Evolutionary conservation across 1,140 invertebrate genomes (phyloP), one percentile per base, ranked within the genome.

Genomic region (Pseudomyrmex concolor): DNA sequence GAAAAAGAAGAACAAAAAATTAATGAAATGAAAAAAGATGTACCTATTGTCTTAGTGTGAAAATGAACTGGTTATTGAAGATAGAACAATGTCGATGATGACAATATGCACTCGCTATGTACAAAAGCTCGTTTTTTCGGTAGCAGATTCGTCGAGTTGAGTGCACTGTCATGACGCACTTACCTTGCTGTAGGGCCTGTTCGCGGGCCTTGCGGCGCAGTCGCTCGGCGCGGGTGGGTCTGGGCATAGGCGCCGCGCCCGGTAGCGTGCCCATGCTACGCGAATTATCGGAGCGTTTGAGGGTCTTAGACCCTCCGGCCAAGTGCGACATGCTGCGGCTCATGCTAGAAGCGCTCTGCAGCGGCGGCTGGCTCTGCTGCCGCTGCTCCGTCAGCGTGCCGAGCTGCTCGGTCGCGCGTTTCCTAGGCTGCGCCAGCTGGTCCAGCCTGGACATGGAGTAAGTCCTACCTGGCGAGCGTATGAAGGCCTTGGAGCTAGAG

Each of bases 381-480:
- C 12, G 76, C 55, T 80, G 86, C 92, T 95, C 95, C 87, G 92
- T 90, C 90, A 95, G 90, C 78, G 95, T 93, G 84, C 94, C 93
- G 91, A 96, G 95, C 88, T 95, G 76, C 88, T 95, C 95, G 84
- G 93, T 92, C 89, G 94, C 93, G 87, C 94, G 95, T 90, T 95
- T 95, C 82, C 96, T 94, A 74, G 97, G 97, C 93, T 96, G 96
- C 89, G 97, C 95, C 93, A 98, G 95, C 91, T 97, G 96, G 95
- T 98, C 97, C 95, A 98, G 95, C 90, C 98, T 96, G 90, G 97
- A 97, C 97, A 98, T 98, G 91, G 97, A 98, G 95, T 97, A 97
- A 90, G 97, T 97, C 96, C 97, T 98, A 97, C 97, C 97, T 97
- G 96, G 96, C 91, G 96, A 96, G 90, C 96, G 95, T 91, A 95